A percentile compares a stretch with the other conserved stretches of the same genome.
Evolutionary conservation across 2,888 invertebrate genomes (phyloP).

Genomic region (Nycteola revayana): DNA sequence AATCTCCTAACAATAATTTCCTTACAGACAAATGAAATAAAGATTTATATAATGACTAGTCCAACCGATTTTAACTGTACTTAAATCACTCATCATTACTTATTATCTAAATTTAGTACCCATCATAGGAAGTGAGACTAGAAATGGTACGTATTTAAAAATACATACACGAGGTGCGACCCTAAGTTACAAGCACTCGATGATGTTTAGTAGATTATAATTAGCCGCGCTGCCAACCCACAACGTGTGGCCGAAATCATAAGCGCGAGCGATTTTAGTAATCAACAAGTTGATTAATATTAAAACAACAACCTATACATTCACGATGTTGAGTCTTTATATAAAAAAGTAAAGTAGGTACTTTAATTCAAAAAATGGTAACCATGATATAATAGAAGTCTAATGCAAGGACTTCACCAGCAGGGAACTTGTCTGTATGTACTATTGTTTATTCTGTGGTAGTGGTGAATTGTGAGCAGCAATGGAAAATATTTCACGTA

Average conservation of each 20-base stretch:
- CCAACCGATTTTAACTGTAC: not conserved
- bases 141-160: slow-evolving; percentile 64
- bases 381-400: no score
- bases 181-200: slow-evolving; percentile 74
- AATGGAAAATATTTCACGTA: no score
- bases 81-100: not conserved
- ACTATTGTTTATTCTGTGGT: no score
- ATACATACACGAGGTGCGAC: slow-evolving; percentile 64
- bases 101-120: slow-evolving; percentile 42
- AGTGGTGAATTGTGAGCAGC: no score
- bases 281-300: no score
- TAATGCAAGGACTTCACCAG: no score
- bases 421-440: no score
- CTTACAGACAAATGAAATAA: not conserved
- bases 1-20: slow-evolving; percentile 1
- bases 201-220: slow-evolving; percentile 81
- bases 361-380: no score
- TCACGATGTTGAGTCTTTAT: no score
- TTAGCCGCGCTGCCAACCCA: slow-evolving; percentile 69
- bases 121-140: slow-evolving; percentile 45
- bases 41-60: not conserved
- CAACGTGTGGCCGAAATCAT: slow-evolving; percentile 39
- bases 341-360: no score
- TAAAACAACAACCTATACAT: no score
- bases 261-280: slow-evolving; percentile 20